Percentiles rank a stretch among this genome's conserved stretches.
Evolutionary conservation across 35 echinoderm and acorn worm genomes (phyloP).

Genomic region (Ophiothrix spiculata): DNA sequence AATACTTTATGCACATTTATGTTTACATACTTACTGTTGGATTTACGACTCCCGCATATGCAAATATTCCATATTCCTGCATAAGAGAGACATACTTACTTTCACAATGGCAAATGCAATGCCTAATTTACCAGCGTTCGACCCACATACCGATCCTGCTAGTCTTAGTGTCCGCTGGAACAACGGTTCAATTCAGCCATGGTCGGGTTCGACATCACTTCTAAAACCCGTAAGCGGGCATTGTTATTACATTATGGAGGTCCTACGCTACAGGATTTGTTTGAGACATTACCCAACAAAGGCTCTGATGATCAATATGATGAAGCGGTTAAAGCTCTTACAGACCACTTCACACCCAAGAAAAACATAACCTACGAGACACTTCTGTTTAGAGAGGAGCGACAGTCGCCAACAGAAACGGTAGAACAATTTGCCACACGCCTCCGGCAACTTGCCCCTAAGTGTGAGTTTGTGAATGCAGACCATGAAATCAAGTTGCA

Average conservation of each 20-base stretch:
- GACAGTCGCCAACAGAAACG: conserved; percentile 43
- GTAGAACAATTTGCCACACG: conserved; percentile 55
- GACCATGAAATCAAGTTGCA: conserved; percentile 41
- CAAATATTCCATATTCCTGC: too few species aligned
- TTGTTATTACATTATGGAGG: conserved; percentile 51
- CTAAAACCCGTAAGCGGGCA: conserved; percentile 23
- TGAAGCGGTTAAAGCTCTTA: conserved; percentile 33
- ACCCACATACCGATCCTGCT: too few species aligned
- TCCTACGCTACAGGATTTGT: conserved; percentile 36
- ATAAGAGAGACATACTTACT: too few species aligned
- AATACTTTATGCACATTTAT: too few species aligned
- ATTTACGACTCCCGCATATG: too few species aligned
- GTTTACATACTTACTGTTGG: too few species aligned
- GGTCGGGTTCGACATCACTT: conserved; percentile 51
- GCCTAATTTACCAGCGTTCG: too few species aligned
- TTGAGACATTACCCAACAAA: conserved; percentile 34
- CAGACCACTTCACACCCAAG: conserved; percentile 4
- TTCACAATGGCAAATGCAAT: too few species aligned
- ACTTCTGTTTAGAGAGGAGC: conserved; percentile 51
- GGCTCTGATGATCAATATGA: conserved; percentile 42
- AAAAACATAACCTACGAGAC: conserved; percentile 53
- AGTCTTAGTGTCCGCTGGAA: too few species aligned
- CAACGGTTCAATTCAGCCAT: conserved; percentile 55
- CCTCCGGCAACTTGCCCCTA: conserved; percentile 31
- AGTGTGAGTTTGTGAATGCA: conserved; percentile 51